Evolutionary conservation across 2,113 vertebrate species (phyloP).

Genomic region (Nerophis lumbriciformis): DNA sequence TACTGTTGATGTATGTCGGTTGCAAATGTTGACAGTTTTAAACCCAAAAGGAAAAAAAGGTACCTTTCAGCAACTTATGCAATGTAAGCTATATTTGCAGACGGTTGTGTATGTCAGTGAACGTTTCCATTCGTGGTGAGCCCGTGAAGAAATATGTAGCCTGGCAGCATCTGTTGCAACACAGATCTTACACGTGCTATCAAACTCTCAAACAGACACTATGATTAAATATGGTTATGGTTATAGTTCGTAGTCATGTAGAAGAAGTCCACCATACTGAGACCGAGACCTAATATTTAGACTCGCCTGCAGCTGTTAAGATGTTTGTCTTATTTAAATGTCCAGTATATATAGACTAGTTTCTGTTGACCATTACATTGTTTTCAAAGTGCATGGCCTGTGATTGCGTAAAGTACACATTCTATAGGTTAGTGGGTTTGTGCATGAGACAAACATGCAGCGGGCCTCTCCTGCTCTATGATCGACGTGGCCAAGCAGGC

Average conservation of each 20-base stretch:
- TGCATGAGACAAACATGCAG: constrained; percentile 23
- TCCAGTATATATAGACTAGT: too few relatives aligned
- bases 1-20: too few relatives aligned
- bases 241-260: neutral
- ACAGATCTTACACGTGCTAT: constrained; percentile 4
- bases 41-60: too few relatives aligned
- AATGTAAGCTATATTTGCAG: constrained; percentile 18
- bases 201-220: constrained; percentile 16
- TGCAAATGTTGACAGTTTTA: too few relatives aligned
- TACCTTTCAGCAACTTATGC: neutral
- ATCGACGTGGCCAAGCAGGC: constrained; percentile 27
- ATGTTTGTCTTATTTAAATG: too few relatives aligned
- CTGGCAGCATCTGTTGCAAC: constrained; percentile 12
- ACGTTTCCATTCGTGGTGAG: neutral
- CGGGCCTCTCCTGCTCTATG: neutral
- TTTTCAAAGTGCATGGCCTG: too few relatives aligned
- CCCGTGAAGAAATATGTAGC: constrained; percentile 16
- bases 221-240: neutral
- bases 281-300: too few relatives aligned
- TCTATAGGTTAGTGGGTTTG: constrained; percentile 1
- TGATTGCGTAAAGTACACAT: neutral
- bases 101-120: constrained; percentile 13
- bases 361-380: too few relatives aligned
- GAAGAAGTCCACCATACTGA: too few relatives aligned
- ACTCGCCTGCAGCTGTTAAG: too few relatives aligned